Percentiles rank a stretch among this genome's conserved stretches.
phyloP scores from a whole-genome alignment of 2,888 invertebrate genomes.

The Incurvaria masculella region DNA sequence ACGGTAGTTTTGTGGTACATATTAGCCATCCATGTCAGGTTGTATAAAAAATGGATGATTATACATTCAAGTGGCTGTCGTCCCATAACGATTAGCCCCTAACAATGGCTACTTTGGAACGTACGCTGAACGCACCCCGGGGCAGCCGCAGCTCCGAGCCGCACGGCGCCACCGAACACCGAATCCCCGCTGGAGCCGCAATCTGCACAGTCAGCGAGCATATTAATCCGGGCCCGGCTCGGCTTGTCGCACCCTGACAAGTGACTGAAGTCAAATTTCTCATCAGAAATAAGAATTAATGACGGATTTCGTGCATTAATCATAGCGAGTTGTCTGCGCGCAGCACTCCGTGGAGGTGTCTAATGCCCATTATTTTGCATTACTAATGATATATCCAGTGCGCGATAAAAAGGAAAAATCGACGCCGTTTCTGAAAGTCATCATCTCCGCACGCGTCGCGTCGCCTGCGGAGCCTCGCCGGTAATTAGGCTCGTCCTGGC shows the following conservation, averaged over 20 bases:
- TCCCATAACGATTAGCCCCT: too few species aligned
- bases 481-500: too few species aligned
- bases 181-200: too few species aligned
- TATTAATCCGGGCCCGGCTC: constrained; percentile 52
- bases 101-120: too few species aligned
- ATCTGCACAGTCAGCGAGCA: constrained; percentile 51
- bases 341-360: constrained; percentile 56
- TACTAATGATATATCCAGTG: constrained; percentile 54
- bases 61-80: too few species aligned
- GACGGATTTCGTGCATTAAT: constrained; percentile 47
- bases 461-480: too few species aligned
- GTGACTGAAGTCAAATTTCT: constrained; percentile 52
- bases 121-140: too few species aligned
- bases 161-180: too few species aligned
- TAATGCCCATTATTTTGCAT: constrained; percentile 57
- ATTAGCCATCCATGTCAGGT: too few species aligned
- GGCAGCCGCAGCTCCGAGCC: too few species aligned
- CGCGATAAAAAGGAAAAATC: constrained; percentile 34
- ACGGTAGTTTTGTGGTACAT: too few species aligned
- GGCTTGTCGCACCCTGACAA: constrained; percentile 30
- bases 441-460: background rate
- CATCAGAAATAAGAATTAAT: constrained; percentile 58
- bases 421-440: background rate
- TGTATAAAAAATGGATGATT: too few species aligned
- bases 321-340: constrained; percentile 31